These are phyloP conservation scores for Rhabdomys pumilio DNA, from an alignment of 2,797 vertebrate genomes.

Conservation along the genomic window DNA sequence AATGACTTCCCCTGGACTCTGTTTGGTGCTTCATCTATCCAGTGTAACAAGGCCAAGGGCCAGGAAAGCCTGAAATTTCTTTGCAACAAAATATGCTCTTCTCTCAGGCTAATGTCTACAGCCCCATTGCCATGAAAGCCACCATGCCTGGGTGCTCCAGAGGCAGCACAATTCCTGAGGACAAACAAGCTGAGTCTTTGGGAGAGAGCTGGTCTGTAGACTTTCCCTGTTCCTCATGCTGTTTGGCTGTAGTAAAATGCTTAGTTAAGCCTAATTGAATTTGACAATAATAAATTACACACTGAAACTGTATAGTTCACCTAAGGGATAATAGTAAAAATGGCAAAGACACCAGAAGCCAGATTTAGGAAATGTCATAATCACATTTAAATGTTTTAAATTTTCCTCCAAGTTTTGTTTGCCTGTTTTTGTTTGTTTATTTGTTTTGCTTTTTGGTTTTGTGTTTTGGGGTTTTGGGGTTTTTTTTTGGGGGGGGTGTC, in stretches of 20 bases:
- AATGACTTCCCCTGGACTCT: constrained; percentile 79
- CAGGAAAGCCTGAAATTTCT: constrained; percentile 77
- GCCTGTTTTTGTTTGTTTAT: not conserved
- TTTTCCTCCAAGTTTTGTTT: constrained; percentile 86
- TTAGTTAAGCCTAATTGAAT: constrained; percentile 88
- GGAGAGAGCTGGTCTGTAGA: constrained; percentile 55
- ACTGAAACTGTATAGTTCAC: constrained; percentile 87
- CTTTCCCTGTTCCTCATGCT: constrained; percentile 72
- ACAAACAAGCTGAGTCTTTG: constrained; percentile 23
- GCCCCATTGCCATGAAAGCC: not conserved
- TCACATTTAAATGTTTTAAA: constrained; percentile 88
- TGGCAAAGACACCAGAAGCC: constrained; percentile 83
- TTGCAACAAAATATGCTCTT: constrained; percentile 61
- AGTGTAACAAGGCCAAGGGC: constrained; percentile 59
- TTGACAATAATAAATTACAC: constrained; percentile 86
- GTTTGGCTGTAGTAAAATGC: constrained; percentile 84
- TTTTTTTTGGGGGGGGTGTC: no score
- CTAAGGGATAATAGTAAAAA: constrained; percentile 83
- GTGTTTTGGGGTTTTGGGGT: no score
- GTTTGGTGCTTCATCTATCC: constrained; percentile 80
- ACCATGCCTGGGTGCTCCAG: not conserved
- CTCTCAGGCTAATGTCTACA: not conserved
- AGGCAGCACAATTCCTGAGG: constrained; percentile 46
- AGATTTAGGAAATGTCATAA: constrained; percentile 88
- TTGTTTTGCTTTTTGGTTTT: not conserved